Conservation (phyloP, 2,888 invertebrate species). For the Sarcophaga variegata region DNA sequence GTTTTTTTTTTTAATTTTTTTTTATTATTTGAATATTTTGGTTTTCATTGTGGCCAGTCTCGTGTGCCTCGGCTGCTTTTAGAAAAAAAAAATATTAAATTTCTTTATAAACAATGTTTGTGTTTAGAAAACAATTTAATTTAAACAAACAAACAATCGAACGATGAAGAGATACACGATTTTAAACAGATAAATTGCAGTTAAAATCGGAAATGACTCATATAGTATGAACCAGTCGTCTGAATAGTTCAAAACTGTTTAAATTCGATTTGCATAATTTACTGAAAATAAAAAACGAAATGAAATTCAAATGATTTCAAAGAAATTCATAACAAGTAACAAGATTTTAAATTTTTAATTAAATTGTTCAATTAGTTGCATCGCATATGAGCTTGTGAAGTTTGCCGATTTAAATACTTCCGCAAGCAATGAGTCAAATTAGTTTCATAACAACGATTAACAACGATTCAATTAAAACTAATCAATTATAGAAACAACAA, state of each 20-base stretch:
- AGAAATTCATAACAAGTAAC: constrained; percentile 22
- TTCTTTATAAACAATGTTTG: no score
- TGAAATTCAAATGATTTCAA: constrained; percentile 39
- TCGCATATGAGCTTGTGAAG: neutral
- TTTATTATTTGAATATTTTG: neutral
- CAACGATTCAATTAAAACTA: no score
- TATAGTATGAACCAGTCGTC: neutral
- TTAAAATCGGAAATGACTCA: constrained; percentile 32
- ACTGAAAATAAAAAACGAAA: neutral
- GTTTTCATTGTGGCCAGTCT: constrained; percentile 1
- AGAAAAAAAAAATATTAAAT: no score
- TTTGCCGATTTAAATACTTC: constrained; percentile 6
- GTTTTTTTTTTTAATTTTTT: neutral
- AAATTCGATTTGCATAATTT: constrained; percentile 28
- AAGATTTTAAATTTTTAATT: neutral
- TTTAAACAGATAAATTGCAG: neutral
- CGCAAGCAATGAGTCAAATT: constrained; percentile 15
- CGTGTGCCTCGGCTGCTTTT: neutral
- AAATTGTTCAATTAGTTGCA: neutral
- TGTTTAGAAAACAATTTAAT: no score
- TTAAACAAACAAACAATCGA: no score
- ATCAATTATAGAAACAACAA: no score
- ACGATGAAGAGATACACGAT: no score
- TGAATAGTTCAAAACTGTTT: constrained; percentile 21
- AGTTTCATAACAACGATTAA: neutral